A percentile compares a stretch with the other conserved stretches of the same genome.
Evolutionary conservation across 2,113 vertebrate genomes (phyloP).

Genomic region (Sterna hirundo): DNA sequence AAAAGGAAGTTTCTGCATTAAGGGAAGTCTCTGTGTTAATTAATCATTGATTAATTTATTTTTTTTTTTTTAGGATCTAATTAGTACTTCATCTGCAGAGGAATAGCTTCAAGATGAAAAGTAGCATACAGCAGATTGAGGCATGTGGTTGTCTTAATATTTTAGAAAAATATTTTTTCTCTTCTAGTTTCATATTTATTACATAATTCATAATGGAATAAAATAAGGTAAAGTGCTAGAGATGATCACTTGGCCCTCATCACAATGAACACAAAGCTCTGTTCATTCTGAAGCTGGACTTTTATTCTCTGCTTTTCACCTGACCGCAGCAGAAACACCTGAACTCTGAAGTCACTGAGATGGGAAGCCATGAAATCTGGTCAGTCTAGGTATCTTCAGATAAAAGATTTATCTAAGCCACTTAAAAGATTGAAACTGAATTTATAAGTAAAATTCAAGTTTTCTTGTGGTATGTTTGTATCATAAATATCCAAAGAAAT

Average conservation of each 20-base stretch:
- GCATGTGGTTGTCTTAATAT: not conserved
- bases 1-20: not conserved
- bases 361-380: not conserved
- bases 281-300: not conserved
- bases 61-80: not conserved
- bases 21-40: not conserved
- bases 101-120: not conserved
- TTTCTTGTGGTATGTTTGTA: not conserved
- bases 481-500: not conserved
- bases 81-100: not conserved
- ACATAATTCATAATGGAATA: not conserved
- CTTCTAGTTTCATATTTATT: not conserved
- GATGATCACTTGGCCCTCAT: not conserved
- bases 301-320: not conserved
- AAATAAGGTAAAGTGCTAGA: not conserved
- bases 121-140: not conserved
- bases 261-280: not conserved
- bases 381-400: not conserved
- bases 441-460: not conserved
- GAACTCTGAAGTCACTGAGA: not conserved
- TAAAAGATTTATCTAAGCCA: not conserved
- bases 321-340: not conserved
- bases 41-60: not conserved
- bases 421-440: not conserved
- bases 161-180: not conserved